phyloP scores from a whole-genome alignment of 2,888 invertebrate genomes.

The Cyclophora albipunctata region DNA sequence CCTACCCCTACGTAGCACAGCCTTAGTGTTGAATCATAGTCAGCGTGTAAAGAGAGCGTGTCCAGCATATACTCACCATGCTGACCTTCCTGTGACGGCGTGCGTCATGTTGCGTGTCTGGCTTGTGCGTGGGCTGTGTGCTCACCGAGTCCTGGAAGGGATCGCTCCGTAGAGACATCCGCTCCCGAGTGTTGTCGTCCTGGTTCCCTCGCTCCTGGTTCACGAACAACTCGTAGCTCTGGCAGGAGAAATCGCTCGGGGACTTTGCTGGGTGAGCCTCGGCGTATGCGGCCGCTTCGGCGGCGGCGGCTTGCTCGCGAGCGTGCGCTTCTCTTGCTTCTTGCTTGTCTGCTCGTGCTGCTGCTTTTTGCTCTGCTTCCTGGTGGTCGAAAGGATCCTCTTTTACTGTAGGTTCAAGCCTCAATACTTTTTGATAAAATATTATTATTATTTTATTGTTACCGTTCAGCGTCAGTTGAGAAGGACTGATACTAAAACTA shows the following conservation, averaged over 20 bases:
- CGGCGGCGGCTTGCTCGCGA: slow-evolving; percentile 78
- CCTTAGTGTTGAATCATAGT: slow-evolving; percentile 46
- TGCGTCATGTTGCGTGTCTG: slow-evolving; percentile 74
- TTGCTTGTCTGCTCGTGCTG: slow-evolving; percentile 79
- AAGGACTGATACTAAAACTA: too few relatives aligned
- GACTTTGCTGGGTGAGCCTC: slow-evolving; percentile 85
- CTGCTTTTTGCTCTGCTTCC: slow-evolving; percentile 91
- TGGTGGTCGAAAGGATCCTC: slow-evolving; percentile 30
- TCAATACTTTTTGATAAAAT: not conserved
- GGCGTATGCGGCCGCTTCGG: slow-evolving; percentile 78
- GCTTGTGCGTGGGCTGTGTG: slow-evolving; percentile 81
- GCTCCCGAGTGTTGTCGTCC: slow-evolving; percentile 92
- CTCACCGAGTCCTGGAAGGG: slow-evolving; percentile 91
- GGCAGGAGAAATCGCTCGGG: slow-evolving; percentile 93
- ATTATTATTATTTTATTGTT: too few relatives aligned
- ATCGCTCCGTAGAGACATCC: slow-evolving; percentile 93
- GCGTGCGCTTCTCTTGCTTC: slow-evolving; percentile 76
- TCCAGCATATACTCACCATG: slow-evolving; percentile 83
- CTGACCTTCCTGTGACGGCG: slow-evolving; percentile 89
- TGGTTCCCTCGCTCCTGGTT: slow-evolving; percentile 91
- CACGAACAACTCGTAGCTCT: slow-evolving; percentile 93
- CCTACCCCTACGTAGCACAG: not conserved
- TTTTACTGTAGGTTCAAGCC: not conserved
- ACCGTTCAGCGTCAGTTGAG: too few relatives aligned
- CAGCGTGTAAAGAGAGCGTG: slow-evolving; percentile 41